These are phyloP conservation scores for Habroteleia sp. DNA, from an alignment of 2,888 invertebrate genomes.

Conservation along the genomic window DNA sequence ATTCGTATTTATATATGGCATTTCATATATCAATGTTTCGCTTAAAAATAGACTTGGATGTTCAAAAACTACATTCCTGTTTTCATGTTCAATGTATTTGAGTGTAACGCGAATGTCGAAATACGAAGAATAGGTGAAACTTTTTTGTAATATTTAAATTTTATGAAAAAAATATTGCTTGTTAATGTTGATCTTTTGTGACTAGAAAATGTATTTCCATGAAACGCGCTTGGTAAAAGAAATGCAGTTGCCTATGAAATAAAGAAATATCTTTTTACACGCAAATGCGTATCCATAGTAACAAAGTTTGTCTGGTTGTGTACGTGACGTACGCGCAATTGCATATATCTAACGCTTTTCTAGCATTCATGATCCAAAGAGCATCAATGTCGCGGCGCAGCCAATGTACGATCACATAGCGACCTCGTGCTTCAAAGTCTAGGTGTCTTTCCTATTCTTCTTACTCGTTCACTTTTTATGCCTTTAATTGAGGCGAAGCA, in stretches of 20 bases:
- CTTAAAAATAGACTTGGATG: too few species aligned
- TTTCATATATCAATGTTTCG: not conserved
- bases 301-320: slow-evolving; percentile 46
- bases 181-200: too few species aligned
- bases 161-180: too few species aligned
- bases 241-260: not conserved
- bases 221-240: not conserved
- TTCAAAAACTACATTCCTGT: too few species aligned
- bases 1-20: slow-evolving; percentile 3
- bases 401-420: slow-evolving; percentile 62
- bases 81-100: too few species aligned
- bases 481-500: slow-evolving; percentile 35
- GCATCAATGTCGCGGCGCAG: slow-evolving; percentile 61
- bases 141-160: too few species aligned
- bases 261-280: not conserved
- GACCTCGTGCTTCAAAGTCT: slow-evolving; percentile 64
- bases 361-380: slow-evolving; percentile 58
- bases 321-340: slow-evolving; percentile 31
- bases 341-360: slow-evolving; percentile 49
- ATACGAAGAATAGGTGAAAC: too few species aligned
- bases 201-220: too few species aligned
- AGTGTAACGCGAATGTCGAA: too few species aligned
- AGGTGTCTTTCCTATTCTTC: slow-evolving; percentile 62
- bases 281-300: slow-evolving; percentile 19
- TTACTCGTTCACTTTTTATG: slow-evolving; percentile 32